Evolutionary conservation across 2,888 invertebrate genomes (phyloP).

Genomic region (Aromia moschata): DNA sequence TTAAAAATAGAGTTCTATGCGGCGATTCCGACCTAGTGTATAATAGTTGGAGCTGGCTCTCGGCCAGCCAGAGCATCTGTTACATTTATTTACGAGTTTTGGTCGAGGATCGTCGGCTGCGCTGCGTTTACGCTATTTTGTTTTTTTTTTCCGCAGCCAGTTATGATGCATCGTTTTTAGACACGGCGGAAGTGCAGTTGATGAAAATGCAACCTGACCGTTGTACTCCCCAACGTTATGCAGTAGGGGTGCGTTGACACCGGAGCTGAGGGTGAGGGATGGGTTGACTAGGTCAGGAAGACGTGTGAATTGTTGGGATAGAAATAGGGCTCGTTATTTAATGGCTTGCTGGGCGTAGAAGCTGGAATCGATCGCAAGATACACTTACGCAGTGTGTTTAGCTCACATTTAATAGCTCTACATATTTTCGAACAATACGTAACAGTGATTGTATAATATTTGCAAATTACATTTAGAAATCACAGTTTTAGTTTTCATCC

Average conservation of each 20-base stretch:
- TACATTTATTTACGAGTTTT: conserved; percentile 20
- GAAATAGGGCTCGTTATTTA: conserved; percentile 2
- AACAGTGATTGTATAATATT: no score
- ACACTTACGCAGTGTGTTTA: no score
- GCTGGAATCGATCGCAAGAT: conserved; percentile 7
- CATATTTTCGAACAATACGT: no score
- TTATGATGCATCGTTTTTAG: no score
- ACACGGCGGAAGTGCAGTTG: no score
- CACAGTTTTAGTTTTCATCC: no score
- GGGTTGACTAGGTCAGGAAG: conserved; percentile 20
- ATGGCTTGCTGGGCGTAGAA: neutral
- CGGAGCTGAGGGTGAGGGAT: conserved; percentile 14
- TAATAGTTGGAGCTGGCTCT: conserved; percentile 15
- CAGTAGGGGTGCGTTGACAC: conserved; percentile 15
- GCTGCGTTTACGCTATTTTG: no score
- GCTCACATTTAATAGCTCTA: no score
- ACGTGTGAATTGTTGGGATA: conserved; percentile 7
- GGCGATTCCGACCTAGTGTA: conserved; percentile 15
- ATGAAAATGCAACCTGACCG: neutral
- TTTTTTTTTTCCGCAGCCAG: no score
- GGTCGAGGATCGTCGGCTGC: no score
- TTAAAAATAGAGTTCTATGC: conserved; percentile 17
- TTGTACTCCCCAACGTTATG: neutral
- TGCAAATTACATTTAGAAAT: no score
- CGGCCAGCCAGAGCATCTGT: conserved; percentile 4